These are phyloP conservation scores for Slavum lentiscoides DNA, from an alignment of 2,888 invertebrate genomes.

Conservation along the genomic window DNA sequence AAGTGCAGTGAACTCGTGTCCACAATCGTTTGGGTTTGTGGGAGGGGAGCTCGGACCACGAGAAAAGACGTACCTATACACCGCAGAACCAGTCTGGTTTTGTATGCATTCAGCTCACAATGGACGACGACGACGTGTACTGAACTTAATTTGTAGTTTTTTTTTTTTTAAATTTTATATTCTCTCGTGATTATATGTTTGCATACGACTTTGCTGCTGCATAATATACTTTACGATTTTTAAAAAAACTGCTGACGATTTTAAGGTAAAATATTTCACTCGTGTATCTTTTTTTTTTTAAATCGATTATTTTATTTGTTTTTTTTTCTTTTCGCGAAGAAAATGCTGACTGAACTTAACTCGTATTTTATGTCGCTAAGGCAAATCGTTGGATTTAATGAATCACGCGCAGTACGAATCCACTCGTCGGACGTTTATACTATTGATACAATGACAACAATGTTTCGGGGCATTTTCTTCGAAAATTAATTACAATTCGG, in stretches of 20 bases:
- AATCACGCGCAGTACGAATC: too few species aligned
- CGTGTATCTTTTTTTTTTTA: too few species aligned
- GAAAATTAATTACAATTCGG: too few species aligned
- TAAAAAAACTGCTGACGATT: not conserved
- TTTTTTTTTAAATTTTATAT: not conserved
- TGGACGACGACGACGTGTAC: not conserved
- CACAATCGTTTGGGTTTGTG: not conserved
- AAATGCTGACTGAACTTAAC: too few species aligned
- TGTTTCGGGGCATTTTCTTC: too few species aligned
- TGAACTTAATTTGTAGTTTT: not conserved
- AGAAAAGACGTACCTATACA: constrained; percentile 10
- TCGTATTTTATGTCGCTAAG: too few species aligned
- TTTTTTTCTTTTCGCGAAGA: too few species aligned
- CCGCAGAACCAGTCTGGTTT: constrained; percentile 32
- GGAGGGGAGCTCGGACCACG: constrained; percentile 1
- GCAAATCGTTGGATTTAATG: too few species aligned
- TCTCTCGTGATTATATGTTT: not conserved
- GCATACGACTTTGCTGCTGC: not conserved
- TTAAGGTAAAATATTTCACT: not conserved
- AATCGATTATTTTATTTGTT: too few species aligned
- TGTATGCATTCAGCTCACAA: constrained; percentile 1
- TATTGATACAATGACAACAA: too few species aligned
- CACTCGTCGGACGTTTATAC: too few species aligned
- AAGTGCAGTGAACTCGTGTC: constrained; percentile 48
- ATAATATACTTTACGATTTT: too few species aligned